phyloP scores from a whole-genome alignment of 2,797 vertebrate genomes.

The Pangasius mekongensis region DNA sequence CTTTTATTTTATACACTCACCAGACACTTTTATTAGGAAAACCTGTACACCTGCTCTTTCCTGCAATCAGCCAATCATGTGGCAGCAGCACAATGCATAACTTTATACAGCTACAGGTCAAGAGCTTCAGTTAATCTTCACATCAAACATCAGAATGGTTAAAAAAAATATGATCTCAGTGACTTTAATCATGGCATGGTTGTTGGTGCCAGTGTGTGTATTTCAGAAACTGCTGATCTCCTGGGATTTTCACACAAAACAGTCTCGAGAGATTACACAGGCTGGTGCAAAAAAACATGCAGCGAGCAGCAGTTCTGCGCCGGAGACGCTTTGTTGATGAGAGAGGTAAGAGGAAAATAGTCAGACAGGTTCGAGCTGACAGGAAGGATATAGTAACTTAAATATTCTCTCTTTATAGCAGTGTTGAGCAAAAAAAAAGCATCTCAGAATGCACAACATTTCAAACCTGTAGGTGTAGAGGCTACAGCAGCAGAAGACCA shows the following conservation, averaged over 20 bases:
- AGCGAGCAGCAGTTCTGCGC: neutral
- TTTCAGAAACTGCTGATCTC: neutral
- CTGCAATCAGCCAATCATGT: neutral
- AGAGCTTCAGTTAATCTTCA: too few relatives aligned
- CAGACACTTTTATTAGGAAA: neutral
- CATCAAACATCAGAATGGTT: neutral
- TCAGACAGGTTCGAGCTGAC: neutral
- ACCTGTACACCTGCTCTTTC: neutral
- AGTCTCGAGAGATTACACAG: neutral
- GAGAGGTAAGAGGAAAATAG: neutral
- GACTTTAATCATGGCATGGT: neutral
- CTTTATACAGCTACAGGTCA: neutral
- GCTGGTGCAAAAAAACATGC: neutral
- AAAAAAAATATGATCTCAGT: neutral
- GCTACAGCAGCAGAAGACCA: neutral
- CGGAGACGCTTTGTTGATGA: neutral
- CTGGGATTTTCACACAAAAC: neutral
- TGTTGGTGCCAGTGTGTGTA: neutral
- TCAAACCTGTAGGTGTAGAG: neutral
- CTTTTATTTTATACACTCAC: neutral
- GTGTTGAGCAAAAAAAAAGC: neutral
- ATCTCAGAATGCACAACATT: neutral
- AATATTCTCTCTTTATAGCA: neutral
- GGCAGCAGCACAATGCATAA: neutral
- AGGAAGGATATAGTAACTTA: neutral